Evolutionary conservation across 2,113 vertebrate genomes (phyloP), one percentile per base, ranked within the genome.

Genomic region (Pleuronectes platessa): DNA sequence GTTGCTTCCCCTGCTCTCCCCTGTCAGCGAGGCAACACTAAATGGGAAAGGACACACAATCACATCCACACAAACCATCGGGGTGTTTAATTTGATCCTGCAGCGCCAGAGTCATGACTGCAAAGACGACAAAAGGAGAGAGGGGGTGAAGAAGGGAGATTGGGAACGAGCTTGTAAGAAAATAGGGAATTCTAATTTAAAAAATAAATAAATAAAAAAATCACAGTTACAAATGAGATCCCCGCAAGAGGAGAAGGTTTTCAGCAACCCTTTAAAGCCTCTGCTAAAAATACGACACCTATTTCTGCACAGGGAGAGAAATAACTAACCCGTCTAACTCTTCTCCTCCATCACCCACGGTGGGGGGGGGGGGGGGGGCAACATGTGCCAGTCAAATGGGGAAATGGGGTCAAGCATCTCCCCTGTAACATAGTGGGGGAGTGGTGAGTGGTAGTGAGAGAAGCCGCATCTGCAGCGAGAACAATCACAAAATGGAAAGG

Each of bases 341-440:
- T 24, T 87, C 54, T 80, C 40, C 42, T 47, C 15, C 58, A 81
- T 70, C 69, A 71, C 69, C 72, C 7, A n/a, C 68, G 18, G 24
- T 24, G 24, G 24, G 69, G 18, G 63, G 64, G 24, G 69, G 18
- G 63, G 64, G 69, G n/a, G 63, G 64, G 51, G 69, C 58, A 75
- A 73, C 72, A 65, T 51, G 71, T 80, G 71, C 67, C 71, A 78
- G 53, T 88, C 79, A 88, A 68, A 67, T 53, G 56, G 68, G 66
- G 47, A 82, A 86, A 79, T 51, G 31, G 59, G 84, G 83, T 86
- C 66, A 61, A 84, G 49, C 42, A 37, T 40, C 60, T 68, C 27
- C 55, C 21, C 63, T n/a, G 8, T 3, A 61, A 65, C 21, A 67
- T 67, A n/a, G n/a, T n/a, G n/a, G n/a, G n/a, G n/a, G n/a, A n/a